Base-by-base conservation (phyloP, 2,797 vertebrate genomes). In the Eptatretus atami region DNA sequence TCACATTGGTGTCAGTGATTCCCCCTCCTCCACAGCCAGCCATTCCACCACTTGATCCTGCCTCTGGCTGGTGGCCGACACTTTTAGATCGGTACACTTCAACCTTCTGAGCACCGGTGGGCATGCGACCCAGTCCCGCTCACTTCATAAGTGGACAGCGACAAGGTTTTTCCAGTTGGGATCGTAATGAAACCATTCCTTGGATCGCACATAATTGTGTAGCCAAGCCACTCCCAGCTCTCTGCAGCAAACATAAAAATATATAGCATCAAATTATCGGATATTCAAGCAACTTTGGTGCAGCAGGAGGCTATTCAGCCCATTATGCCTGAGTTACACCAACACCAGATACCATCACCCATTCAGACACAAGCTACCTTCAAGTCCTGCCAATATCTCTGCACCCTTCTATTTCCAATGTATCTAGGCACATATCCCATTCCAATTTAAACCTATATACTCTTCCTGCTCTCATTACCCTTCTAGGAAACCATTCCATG, bases 81-180 rank as follows among this genome's bases (percentile, higher is more conserved):
- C 88, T 96, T 68, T 94, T 98, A 13, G 88, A 98, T 25, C 87
- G 82, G 69, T 86, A 96, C 2, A 96, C 92, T 70, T 98, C 92
- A 53, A 92, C 80, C 71, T 84, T 93, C 73, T 80, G 86, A 13
- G 73, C 1, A 69, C 72, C 6, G 88, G 86, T 11, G 77, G 65
- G 93, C 86, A 66, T 75, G 87, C 53, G 83, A 81, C 63, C 88
- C 88, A 13, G 90, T 83, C 3, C 87, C 80, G 72, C 90, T 90
- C 69, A 98, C 83, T 71, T 98, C 88, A 0, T 98, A 98, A 0
- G 92, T 98, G 66, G 90, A 96, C 9, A 98, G 74, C 19, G 92
- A 98, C 2, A 95, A 78, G 0, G 84, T 98, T 74, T 94, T 96
- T 31, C 92, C 92, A 0, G 80, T 82, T 6, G 92, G 90, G 86